phyloP scores from a whole-genome alignment of 2,888 invertebrate genomes.

The Machimus rusticus region DNA sequence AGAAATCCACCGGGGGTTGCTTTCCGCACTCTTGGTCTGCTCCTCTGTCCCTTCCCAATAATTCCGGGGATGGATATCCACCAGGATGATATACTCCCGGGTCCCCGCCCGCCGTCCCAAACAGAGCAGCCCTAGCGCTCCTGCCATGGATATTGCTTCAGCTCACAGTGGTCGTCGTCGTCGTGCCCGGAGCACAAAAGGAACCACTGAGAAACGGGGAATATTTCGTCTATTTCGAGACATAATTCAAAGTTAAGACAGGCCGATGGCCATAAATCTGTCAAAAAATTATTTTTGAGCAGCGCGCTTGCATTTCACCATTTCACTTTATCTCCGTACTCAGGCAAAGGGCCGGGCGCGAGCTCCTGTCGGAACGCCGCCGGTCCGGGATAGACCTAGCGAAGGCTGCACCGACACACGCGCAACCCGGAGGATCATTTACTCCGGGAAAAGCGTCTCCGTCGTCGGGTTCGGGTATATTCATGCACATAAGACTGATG shows the following conservation, averaged over 20 bases:
- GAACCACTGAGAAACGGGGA: slow-evolving; percentile 28
- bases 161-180: not conserved
- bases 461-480: not conserved
- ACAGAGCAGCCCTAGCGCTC: not conserved
- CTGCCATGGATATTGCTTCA: not conserved
- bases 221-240: slow-evolving; percentile 50
- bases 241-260: slow-evolving; percentile 53
- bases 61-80: not conserved
- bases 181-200: slow-evolving; percentile 30
- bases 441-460: not conserved
- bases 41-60: not conserved
- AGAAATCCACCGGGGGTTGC: slow-evolving; percentile 28
- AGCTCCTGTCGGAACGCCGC: not conserved
- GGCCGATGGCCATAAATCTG: slow-evolving; percentile 52
- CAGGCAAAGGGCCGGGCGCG: not conserved
- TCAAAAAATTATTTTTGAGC: slow-evolving; percentile 50
- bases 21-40: slow-evolving; percentile 1
- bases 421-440: slow-evolving; percentile 21
- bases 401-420: not conserved
- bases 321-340: slow-evolving; percentile 45
- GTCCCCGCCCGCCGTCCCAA: not conserved
- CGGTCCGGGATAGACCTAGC: slow-evolving; percentile 10
- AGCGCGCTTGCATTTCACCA: slow-evolving; percentile 48
- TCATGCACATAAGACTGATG: slow-evolving; percentile 30
- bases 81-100: slow-evolving; percentile 10